Evolutionary conservation across 2,113 vertebrate genomes (phyloP).

Genomic region (Oxyruncus cristatus): DNA sequence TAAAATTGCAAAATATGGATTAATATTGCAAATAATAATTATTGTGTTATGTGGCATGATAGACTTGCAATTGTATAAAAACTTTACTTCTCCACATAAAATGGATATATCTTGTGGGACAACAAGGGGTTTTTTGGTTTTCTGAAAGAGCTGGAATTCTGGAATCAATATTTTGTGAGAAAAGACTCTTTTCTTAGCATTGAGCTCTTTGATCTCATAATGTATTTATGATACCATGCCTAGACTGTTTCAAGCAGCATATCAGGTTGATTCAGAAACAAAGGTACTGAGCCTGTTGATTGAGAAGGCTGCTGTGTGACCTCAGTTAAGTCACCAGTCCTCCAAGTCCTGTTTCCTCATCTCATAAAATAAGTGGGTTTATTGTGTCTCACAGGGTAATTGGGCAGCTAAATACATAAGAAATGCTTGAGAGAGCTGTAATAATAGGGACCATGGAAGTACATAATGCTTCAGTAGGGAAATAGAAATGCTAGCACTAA

Average conservation of each 20-base stretch:
- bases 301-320: not conserved
- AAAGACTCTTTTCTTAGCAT: not conserved
- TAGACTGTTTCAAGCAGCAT: not conserved
- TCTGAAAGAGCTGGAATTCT: not conserved
- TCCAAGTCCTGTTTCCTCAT: not conserved
- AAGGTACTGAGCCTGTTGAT: not conserved
- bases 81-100: not conserved
- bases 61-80: not conserved
- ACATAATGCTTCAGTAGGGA: slow-evolving; percentile 14
- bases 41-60: not conserved
- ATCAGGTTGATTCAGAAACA: not conserved
- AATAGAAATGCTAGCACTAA: slow-evolving; percentile 3
- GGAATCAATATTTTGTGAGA: not conserved
- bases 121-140: not conserved
- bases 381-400: not conserved
- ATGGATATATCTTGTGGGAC: not conserved
- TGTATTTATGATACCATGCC: not conserved
- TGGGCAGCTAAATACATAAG: not conserved
- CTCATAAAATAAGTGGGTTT: not conserved
- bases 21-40: not conserved
- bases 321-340: not conserved
- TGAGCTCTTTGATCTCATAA: not conserved
- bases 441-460: not conserved
- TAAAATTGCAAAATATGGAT: not conserved
- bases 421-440: slow-evolving; percentile 11